phyloP scores from a whole-genome alignment of 2,113 vertebrate genomes.

The Lagenorhynchus albirostris region DNA sequence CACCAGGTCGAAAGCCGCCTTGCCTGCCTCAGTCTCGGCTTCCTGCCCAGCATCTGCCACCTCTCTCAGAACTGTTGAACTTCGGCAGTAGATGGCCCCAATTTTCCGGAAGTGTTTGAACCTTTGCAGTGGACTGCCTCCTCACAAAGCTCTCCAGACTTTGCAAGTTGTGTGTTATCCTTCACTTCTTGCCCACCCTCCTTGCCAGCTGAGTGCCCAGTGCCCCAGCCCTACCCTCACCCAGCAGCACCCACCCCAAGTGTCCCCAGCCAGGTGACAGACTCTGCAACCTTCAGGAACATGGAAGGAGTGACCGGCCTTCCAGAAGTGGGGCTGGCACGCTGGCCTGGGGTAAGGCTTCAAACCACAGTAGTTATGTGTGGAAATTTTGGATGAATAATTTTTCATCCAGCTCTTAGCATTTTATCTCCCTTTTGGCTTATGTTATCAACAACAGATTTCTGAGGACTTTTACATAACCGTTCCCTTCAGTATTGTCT shows the following conservation, averaged over 20 bases:
- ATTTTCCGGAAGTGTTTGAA: constrained; percentile 63
- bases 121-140: constrained; percentile 31
- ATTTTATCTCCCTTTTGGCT: constrained; percentile 67
- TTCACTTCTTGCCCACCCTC: not conserved
- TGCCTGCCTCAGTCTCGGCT: not conserved
- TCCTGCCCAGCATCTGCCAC: constrained; percentile 47
- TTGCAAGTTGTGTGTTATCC: not conserved
- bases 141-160: not conserved
- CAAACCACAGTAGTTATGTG: constrained; percentile 62
- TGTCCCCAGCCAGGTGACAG: not conserved
- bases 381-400: constrained; percentile 72
- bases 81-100: constrained; percentile 40
- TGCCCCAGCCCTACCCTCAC: not conserved
- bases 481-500: constrained; percentile 20
- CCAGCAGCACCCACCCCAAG: too few species aligned
- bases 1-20: not conserved
- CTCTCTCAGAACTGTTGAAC: constrained; percentile 36
- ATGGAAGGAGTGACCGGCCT: not conserved
- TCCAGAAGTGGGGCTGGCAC: constrained; percentile 49
- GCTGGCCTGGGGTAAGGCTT: constrained; percentile 48
- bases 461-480: constrained; percentile 71
- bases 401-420: constrained; percentile 52
- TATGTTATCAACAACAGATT: constrained; percentile 74
- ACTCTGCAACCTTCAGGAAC: not conserved
- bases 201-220: not conserved